Conservation (phyloP, 2,888 invertebrate genomes). For the Poecilus cupreus region DNA sequence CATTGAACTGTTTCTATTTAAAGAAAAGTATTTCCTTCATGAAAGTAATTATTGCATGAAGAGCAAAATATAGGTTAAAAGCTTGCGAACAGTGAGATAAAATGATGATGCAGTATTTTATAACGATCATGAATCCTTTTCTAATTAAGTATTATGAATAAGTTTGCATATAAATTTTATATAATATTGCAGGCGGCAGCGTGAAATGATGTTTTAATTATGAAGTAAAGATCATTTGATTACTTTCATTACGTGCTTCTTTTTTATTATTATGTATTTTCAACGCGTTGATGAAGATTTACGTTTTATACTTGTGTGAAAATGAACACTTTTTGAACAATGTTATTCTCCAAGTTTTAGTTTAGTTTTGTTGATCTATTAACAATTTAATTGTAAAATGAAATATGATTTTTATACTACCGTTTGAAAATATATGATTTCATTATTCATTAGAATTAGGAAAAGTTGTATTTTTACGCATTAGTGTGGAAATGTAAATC, state of each 20-base stretch:
- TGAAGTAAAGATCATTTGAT: constrained; percentile 14
- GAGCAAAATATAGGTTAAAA: background rate
- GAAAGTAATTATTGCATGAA: background rate
- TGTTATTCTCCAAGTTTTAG: too few relatives aligned
- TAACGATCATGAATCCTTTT: background rate
- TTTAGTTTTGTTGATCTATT: too few relatives aligned
- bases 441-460: too few relatives aligned
- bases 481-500: too few relatives aligned
- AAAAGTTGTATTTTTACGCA: too few relatives aligned
- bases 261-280: constrained; percentile 19
- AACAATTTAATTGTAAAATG: too few relatives aligned
- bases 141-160: constrained; percentile 28
- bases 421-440: too few relatives aligned
- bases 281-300: background rate
- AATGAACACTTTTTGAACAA: too few relatives aligned
- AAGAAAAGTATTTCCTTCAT: background rate
- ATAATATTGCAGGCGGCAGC: background rate
- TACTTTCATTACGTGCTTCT: constrained; percentile 8
- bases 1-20: too few relatives aligned
- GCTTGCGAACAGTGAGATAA: background rate
- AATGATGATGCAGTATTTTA: background rate
- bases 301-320: background rate
- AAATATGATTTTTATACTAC: too few relatives aligned
- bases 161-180: constrained; percentile 25
- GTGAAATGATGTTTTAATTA: constrained; percentile 6